Evolutionary conservation across 2,888 invertebrate species (phyloP).

Genomic region (Lasiommata megera): DNA sequence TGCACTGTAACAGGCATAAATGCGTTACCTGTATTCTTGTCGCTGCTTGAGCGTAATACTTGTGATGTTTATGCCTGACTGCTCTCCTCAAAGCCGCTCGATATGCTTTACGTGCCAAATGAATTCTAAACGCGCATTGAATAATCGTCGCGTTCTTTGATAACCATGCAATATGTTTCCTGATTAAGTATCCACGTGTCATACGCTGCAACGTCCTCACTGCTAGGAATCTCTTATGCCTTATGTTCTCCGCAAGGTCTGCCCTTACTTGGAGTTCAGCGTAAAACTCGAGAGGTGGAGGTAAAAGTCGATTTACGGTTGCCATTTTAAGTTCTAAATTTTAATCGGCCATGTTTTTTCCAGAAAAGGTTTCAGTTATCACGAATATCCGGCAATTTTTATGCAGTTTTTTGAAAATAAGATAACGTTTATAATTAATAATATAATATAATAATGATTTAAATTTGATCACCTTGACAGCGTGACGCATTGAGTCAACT

Average conservation of each 20-base stretch:
- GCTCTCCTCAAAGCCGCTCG: constrained; percentile 56
- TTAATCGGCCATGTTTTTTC: no score
- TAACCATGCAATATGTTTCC: constrained; percentile 63
- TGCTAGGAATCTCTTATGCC: constrained; percentile 53
- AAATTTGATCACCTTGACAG: neutral
- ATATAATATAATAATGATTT: no score
- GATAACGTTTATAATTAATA: no score
- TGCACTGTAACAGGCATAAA: neutral
- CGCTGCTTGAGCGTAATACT: constrained; percentile 57
- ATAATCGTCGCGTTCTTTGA: constrained; percentile 60
- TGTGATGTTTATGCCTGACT: constrained; percentile 57
- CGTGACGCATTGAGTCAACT: neutral
- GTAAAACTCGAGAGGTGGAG: constrained; percentile 50
- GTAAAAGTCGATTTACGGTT: constrained; percentile 51
- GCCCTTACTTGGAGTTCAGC: constrained; percentile 51
- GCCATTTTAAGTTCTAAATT: constrained; percentile 48
- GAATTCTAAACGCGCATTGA: constrained; percentile 64
- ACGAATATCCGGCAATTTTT: no score
- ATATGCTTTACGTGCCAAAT: constrained; percentile 54
- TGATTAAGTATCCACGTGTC: constrained; percentile 58
- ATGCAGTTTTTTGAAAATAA: no score
- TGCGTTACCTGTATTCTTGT: constrained; percentile 58
- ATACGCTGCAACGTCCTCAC: constrained; percentile 57
- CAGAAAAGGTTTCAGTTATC: no score
- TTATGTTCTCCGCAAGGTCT: constrained; percentile 50